Conservation (phyloP, 2,113 vertebrate species). For the Spheniscus mendiculus region DNA sequence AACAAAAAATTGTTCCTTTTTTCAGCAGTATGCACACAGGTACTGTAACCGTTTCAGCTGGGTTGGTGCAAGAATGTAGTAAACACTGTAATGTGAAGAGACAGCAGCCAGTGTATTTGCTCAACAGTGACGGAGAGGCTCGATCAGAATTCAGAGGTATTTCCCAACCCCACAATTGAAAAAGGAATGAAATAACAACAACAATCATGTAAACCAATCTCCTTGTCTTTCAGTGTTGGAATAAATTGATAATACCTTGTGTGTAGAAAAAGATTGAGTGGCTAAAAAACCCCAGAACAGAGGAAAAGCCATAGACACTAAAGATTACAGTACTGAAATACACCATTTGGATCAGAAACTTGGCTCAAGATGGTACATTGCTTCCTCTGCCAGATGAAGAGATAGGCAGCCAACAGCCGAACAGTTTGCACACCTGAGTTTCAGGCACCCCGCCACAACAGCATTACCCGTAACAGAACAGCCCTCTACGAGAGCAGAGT, state of each 20-base stretch:
- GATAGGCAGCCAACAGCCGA: background rate
- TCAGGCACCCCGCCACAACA: background rate
- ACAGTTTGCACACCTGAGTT: fast-evolving
- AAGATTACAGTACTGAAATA: fast-evolving
- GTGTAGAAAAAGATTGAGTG: background rate
- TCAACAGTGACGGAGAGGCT: background rate
- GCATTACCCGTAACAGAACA: fast-evolving
- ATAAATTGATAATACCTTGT: no score
- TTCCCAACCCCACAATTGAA: background rate
- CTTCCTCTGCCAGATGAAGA: background rate
- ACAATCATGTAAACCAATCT: background rate
- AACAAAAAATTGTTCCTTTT: background rate
- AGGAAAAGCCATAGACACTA: background rate
- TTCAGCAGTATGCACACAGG: fast-evolving
- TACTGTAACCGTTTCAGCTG: fast-evolving
- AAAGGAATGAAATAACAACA: background rate
- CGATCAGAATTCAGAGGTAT: background rate
- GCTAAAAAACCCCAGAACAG: background rate
- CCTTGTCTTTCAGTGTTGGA: background rate
- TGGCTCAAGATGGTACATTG: fast-evolving
- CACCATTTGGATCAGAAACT: fast-evolving
- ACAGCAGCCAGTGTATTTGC: background rate
- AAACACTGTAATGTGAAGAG: background rate
- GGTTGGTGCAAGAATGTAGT: background rate
- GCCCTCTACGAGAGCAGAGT: fast-evolving